Percentiles rank a stretch among this genome's conserved stretches.
phyloP scores from a whole-genome alignment of 2,888 invertebrate species.

The Leptura quadrifasciata region DNA sequence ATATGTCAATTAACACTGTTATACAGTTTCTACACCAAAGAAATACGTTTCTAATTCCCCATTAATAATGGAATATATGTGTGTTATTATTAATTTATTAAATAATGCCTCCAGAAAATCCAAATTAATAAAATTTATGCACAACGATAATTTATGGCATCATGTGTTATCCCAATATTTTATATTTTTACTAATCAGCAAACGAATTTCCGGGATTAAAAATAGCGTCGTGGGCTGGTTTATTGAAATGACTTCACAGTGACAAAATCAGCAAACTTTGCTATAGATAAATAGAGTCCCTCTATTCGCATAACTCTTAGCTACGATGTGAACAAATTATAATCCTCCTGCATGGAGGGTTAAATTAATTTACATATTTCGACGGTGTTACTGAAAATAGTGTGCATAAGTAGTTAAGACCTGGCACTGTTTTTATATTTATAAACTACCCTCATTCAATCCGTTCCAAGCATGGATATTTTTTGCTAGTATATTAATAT shows the following conservation, averaged over 20 bases:
- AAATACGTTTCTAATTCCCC: too few species aligned
- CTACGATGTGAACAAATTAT: neutral
- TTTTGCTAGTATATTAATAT: too few species aligned
- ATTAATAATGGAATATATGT: too few species aligned
- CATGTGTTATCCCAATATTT: neutral
- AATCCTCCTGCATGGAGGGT: neutral
- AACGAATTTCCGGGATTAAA: neutral
- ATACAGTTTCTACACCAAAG: too few species aligned
- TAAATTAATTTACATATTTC: too few species aligned
- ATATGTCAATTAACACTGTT: too few species aligned
- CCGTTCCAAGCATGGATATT: too few species aligned
- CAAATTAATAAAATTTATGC: neutral
- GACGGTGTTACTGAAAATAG: too few species aligned
- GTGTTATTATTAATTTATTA: neutral
- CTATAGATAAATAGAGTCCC: neutral
- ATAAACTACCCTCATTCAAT: too few species aligned
- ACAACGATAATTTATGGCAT: neutral
- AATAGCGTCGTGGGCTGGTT: slow-evolving; percentile 9
- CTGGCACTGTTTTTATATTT: too few species aligned
- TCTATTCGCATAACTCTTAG: neutral
- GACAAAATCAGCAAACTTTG: slow-evolving; percentile 6
- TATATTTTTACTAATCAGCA: neutral
- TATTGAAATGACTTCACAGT: neutral
- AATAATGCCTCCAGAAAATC: neutral
- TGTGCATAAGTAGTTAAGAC: too few species aligned